phyloP scores from a whole-genome alignment of 1,140 invertebrate genomes.

The Centruroides sculpturatus region DNA sequence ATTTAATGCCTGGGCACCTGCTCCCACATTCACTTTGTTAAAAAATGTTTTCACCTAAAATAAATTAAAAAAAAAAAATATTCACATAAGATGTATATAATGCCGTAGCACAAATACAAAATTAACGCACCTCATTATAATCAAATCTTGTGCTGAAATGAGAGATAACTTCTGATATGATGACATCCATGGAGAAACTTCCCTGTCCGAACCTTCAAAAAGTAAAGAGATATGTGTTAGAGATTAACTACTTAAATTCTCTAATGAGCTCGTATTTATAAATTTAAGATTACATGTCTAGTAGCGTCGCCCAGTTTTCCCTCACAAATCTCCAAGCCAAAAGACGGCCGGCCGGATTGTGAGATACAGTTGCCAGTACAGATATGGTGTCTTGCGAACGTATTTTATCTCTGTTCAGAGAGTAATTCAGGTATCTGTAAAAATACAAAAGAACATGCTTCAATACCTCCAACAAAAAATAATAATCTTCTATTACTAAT shows the following conservation, averaged over 20 bases:
- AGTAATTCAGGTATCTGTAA: conserved; percentile 43
- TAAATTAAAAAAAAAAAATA: too few relatives aligned
- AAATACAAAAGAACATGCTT: conserved; percentile 3
- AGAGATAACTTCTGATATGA: conserved; percentile 50
- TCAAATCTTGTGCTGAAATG: conserved; percentile 56
- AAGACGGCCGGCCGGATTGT: conserved; percentile 51
- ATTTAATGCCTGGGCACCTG: conserved; percentile 46
- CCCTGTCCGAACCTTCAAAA: conserved; percentile 43
- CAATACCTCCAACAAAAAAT: neutral
- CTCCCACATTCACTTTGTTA: conserved; percentile 46
- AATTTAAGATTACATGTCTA: conserved; percentile 25
- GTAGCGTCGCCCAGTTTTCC: conserved; percentile 51
- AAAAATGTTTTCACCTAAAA: conserved; percentile 51
- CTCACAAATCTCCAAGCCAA: conserved; percentile 62
- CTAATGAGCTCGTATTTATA: too few relatives aligned
- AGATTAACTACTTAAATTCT: too few relatives aligned
- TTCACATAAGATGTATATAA: neutral
- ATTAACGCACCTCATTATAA: conserved; percentile 44
- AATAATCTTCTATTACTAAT: too few relatives aligned
- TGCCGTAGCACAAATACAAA: conserved; percentile 8
- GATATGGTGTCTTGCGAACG: conserved; percentile 49
- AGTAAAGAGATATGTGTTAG: neutral
- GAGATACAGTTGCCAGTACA: conserved; percentile 48
- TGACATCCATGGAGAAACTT: conserved; percentile 47
- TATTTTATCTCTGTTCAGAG: conserved; percentile 46